Base-by-base conservation (phyloP, 1,140 invertebrate species). In the Drosophila virilis region DNA sequence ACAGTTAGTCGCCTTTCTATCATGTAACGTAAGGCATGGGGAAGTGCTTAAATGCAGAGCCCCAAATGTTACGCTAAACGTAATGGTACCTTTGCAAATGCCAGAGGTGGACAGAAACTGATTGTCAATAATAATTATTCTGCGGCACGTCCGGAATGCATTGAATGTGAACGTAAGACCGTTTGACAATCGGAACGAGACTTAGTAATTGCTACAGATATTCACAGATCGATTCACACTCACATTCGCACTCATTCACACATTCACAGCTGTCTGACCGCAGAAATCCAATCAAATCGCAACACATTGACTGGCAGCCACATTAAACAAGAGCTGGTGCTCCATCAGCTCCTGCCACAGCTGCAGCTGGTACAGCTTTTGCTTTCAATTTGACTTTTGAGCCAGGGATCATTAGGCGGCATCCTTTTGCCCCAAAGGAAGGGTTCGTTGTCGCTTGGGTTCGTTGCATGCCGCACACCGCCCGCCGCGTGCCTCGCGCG, bases 281-380 rank as follows among this genome's bases (percentile, higher is more conserved):
- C 73, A 75, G 64, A 45, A 75, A 75, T 65, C 65, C 59, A 77
- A 77, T 77, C 75, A 77, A 77, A 69, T 61, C 61, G 74, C 68
- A 55, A 38, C 57, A 50, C 70, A 67, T 54, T 59, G 64, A 71
- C 45, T 55, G 66, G 48, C 61, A 52, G 62, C 46, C 37, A 72
- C 54, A 64, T 35, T 40, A 52, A 33, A 58, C 8, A 28, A 40
- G 8, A 8, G 7, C 10, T 12, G 17, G 0, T n/a, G 40, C 28
- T 33, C n/a, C 37, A 28, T 28, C 22, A 12, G 8, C 28, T 33
- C 10, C 40, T 8, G 15, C 13, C n/a, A 10, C 60, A 65, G 46
- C 58, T 50, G 12, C 40, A 4, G 22, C 22, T 28, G 22, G 22
- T 0, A 28, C 22, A 37, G 58, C 50, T 42, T 15, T 12, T 22